phyloP scores from a whole-genome alignment of 2,888 invertebrate genomes.

The Nomada goodeniana region DNA sequence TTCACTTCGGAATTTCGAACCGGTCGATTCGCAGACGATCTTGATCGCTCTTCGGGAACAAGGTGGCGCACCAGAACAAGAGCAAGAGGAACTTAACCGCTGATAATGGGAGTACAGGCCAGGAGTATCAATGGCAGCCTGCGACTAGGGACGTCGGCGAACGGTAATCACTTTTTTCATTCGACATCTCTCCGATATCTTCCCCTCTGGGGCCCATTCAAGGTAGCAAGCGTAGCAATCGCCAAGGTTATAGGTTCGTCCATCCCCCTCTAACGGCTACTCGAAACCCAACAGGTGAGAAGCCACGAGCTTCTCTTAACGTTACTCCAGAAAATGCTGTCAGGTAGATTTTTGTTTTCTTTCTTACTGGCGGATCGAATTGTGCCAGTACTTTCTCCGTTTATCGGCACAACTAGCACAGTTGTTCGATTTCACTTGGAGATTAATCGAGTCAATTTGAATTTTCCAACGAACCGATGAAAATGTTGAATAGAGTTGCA shows the following conservation, averaged over 20 bases:
- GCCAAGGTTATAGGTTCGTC: not conserved
- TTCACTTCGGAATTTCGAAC: conserved; percentile 74
- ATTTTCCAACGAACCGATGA: not conserved
- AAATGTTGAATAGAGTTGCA: not conserved
- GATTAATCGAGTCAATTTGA: not conserved
- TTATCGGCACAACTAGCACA: too few relatives aligned
- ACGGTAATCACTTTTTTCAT: conserved; percentile 48
- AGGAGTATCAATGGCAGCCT: conserved; percentile 41
- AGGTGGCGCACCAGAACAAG: not conserved
- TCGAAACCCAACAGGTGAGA: conserved; percentile 44
- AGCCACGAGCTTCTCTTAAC: too few relatives aligned
- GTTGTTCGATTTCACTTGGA: conserved; percentile 15
- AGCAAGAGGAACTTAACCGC: not conserved
- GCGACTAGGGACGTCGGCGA: conserved; percentile 12
- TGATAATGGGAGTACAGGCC: conserved; percentile 45
- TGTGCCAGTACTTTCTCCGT: conserved; percentile 39
- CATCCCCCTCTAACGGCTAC: not conserved
- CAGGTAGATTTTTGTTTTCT: too few relatives aligned
- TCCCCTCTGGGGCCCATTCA: not conserved
- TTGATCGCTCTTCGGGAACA: conserved; percentile 6
- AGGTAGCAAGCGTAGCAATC: too few relatives aligned
- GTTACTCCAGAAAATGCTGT: too few relatives aligned
- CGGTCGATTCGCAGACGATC: conserved; percentile 60
- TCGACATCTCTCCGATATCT: not conserved
- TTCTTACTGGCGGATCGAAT: not conserved